Evolutionary conservation across 2,797 vertebrate species (phyloP).

Genomic region (Gymnothorax reevesii): DNA sequence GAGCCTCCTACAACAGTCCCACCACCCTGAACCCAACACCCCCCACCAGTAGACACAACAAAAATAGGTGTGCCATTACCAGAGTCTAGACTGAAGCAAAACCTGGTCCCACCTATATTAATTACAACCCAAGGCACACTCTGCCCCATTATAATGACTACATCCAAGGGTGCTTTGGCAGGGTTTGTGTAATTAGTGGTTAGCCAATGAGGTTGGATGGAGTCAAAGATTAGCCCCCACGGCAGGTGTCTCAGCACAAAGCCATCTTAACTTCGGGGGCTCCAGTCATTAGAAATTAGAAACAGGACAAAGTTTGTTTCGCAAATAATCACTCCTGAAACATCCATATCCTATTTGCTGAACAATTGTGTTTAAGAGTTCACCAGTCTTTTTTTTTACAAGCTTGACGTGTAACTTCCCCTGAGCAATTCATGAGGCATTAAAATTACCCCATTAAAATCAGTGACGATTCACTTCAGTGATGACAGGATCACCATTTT

Average conservation of each 20-base stretch:
- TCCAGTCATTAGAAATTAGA: not conserved
- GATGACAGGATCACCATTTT: not conserved
- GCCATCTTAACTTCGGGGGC: not conserved
- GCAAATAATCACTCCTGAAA: not conserved
- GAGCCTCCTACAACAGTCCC: no score
- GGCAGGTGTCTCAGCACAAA: not conserved
- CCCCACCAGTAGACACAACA: not conserved
- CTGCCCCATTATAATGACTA: not conserved
- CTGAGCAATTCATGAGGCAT: not conserved
- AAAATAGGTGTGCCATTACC: not conserved
- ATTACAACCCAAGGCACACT: slow-evolving; percentile 1
- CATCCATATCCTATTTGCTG: not conserved
- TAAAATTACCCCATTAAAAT: not conserved
- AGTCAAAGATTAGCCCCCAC: not conserved
- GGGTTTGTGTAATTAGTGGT: not conserved
- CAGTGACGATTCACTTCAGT: not conserved
- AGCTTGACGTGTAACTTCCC: not conserved
- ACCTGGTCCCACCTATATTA: slow-evolving; percentile 14
- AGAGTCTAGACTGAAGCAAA: slow-evolving; percentile 6
- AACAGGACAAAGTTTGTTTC: not conserved
- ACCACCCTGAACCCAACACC: not conserved
- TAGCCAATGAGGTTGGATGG: not conserved
- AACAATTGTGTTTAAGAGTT: not conserved
- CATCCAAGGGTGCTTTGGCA: slow-evolving; percentile 1
- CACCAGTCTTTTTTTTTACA: not conserved